Percentiles rank a stretch among this genome's conserved stretches.
These are phyloP conservation scores for Sialis fuliginosa DNA, from an alignment of 2,888 invertebrate genomes.

Conservation along the genomic window DNA sequence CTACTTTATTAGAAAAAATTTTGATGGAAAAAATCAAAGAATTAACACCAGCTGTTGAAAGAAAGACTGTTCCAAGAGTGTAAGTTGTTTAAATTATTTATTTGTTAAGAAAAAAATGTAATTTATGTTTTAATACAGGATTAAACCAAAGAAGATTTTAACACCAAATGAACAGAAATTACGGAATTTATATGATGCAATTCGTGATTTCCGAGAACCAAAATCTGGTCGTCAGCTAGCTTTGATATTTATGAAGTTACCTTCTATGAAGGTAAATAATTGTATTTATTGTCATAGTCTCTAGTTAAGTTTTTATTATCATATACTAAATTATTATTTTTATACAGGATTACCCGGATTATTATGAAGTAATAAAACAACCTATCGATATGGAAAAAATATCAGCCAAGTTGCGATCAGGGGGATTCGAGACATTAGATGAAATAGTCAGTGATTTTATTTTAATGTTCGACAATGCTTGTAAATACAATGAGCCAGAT, in stretches of 20 bases:
- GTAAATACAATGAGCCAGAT: slow-evolving; percentile 94
- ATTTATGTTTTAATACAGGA: slow-evolving; percentile 15
- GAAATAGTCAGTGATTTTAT: slow-evolving; percentile 79
- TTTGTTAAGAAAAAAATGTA: slow-evolving; percentile 5
- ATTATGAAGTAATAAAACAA: slow-evolving; percentile 90
- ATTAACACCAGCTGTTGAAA: slow-evolving; percentile 38
- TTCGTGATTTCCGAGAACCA: slow-evolving; percentile 73
- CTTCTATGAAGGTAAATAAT: slow-evolving; percentile 55
- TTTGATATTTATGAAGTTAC: slow-evolving; percentile 84
- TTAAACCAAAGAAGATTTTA: slow-evolving; percentile 29
- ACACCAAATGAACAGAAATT: slow-evolving; percentile 56
- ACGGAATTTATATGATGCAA: slow-evolving; percentile 71
- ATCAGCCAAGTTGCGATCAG: slow-evolving; percentile 64
- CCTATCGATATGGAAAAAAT: slow-evolving; percentile 96
- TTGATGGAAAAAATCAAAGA: slow-evolving; percentile 70
- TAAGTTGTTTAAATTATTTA: slow-evolving; percentile 14
- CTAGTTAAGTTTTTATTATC: background rate
- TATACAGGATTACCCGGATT: slow-evolving; percentile 77
- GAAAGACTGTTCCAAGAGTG: slow-evolving; percentile 20
- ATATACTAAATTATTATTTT: background rate
- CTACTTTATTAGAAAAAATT: slow-evolving; percentile 69
- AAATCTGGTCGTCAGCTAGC: slow-evolving; percentile 81
- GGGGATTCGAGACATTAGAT: slow-evolving; percentile 61
- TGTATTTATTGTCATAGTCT: too few species aligned
- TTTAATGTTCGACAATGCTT: slow-evolving; percentile 91